Evolutionary conservation across 1,140 invertebrate genomes (phyloP), one percentile per base, ranked within the genome.

Genomic region (Drepana arcuata): DNA sequence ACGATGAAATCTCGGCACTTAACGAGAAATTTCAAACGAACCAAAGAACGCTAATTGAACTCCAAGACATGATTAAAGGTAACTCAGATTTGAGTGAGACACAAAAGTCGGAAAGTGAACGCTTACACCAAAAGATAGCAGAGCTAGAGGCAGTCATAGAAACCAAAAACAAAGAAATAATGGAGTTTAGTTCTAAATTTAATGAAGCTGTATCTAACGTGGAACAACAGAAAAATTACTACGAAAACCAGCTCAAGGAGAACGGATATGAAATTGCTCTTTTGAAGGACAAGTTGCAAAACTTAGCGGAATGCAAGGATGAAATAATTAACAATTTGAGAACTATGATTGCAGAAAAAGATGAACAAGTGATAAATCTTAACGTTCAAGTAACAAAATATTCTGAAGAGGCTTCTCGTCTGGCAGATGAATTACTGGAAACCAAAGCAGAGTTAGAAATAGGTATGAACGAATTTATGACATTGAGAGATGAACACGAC

Each of bases 401-500:
- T 7, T 26, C 49, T 9, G 48, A 61, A 15, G 60, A 69, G 34
- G 33, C 54, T 10, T 13, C 23, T 10, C 44, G 48, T 16, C 34
- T 69, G 10, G 48, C 44, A 38, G 64, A 66, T n/a, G 63, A 69
- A 32, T 28, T 66, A 14, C 48, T 40, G 21, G 65, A 74, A 41
- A 53, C 59, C 0, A 48, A 51, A 28, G 65, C 61, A 7, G 70
- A 71, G 38, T 36, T 74, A 45, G 66, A 65, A 48, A 67, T 70
- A 35, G 51, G 56, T 9, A 68, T 45, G 34, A 70, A 69, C 54
- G 65, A 71, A 38, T 40, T 63, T 12, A 23, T 67, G 11, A 58
- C 16, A 24, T 41, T 68, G 27, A 63, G 42, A 40, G 59, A 64
- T 43, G 66, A 72, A 37, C 51, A 65, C 37, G 54, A 65, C 13